Base-by-base conservation (phyloP, 1,140 invertebrate species). In the Leptestheria dahalacensis region DNA sequence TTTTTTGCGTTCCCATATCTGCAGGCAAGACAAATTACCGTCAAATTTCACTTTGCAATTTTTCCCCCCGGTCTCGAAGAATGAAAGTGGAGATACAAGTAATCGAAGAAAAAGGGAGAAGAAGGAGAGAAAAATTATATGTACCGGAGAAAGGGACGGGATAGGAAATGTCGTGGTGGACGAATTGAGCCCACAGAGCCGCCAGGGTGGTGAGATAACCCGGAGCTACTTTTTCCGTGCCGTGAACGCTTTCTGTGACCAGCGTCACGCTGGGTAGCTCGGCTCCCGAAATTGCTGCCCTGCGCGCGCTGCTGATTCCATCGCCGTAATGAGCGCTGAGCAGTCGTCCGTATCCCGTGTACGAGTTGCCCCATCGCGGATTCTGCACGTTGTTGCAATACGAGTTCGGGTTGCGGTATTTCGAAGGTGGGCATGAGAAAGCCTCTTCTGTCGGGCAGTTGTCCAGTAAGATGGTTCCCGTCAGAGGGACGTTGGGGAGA, bases 151-250 rank as follows among this genome's bases (percentile, higher is more conserved):
- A 62, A 11, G 54, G 29, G 26, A 57, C 48, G 24, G 61, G 61
- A 26, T 50, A 25, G 15, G 61, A 62, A 10, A 62, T 58, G 48
- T 62, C 61, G 41, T 62, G 47, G 33, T 57, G 56, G 9, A 91
- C 67, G 61, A 91, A 85, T 68, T 92, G 84, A 0, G 83, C 85
- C 68, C 88, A 90, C 63, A 87, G 80, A 68, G 86, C 85, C 15
- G 84, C 75, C 64, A 91, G 69, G 4, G 84, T 76, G 64, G 87
- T 90, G 33, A 77, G 63, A 63, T 74, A 72, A 10, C 61, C 55
- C 4, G 57, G 46, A 2, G 46, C 55, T 3, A 41, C 48, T 26
- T 57, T 64, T n/a, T 33, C 24, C 60, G 66, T 53, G 12, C 61
- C 65, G 63, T 78, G 75, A 12, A 77, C 68, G 26, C 63, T 69